Base-by-base conservation (phyloP, 2,888 invertebrate species). In the Myathropa florea region DNA sequence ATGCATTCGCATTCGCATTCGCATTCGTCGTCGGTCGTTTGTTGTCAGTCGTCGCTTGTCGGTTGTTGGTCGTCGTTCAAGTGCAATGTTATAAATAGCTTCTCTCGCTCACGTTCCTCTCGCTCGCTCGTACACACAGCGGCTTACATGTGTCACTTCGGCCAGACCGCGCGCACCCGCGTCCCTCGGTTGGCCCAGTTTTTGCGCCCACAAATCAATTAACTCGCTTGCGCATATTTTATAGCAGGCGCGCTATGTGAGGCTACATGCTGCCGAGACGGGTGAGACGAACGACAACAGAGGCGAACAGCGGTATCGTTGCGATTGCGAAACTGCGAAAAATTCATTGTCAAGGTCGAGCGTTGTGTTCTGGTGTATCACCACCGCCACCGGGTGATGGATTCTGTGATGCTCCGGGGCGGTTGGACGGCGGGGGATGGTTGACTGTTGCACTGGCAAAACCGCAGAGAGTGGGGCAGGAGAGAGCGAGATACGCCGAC, bases 281-380 rank as follows among this genome's bases (percentile, higher is more conserved):
- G 4, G 53, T 9, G 1, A 0, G 36, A n/a, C 23, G 60, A 33
- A n/a, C 53, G 30, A 57, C 61, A 21, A 21, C 71, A 30, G 64
- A 18, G 18, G 53, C 39, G 23, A 36, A 24, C 61, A 30, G 30
- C 12, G 61, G 60, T 18, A 46, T 46, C 72, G 24, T 33, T 75
- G 61, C 65, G 73, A 86, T 83, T 86, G 86, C 83, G 75, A 83
- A 85, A 88, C 81, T 88, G 83, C 82, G 88, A 87, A 89, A 88
- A 88, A 86, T 89, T 89, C 89, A 89, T 85, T 89, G 88, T 88
- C 89, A 89, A 89, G 89, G 89, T 89, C 89, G 87, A 88, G 39
- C 79, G 78, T 81, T 88, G 80, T 83, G 63, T 83, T 84, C 81
- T 75, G 9, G 18, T 70, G 55, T 72, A 33, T 64, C 73, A 61